A percentile compares a stretch with the other conserved stretches of the same genome.
phyloP scores from a whole-genome alignment of 2,888 invertebrate species.

The Tethea ocularis region DNA sequence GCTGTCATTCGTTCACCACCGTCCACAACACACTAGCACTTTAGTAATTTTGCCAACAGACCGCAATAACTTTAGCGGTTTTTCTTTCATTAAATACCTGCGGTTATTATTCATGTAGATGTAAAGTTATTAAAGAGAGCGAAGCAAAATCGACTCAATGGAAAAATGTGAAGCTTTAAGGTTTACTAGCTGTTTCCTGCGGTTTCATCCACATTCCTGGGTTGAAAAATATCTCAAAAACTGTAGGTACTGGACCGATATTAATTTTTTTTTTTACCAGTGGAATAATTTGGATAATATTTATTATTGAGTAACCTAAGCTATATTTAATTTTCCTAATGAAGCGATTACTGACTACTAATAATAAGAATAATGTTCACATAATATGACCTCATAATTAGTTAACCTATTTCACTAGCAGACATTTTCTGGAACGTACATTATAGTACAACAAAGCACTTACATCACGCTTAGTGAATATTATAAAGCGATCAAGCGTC shows the following conservation, averaged over 20 bases:
- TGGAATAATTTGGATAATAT: too few relatives aligned
- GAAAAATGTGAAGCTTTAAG: background rate
- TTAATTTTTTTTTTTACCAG: too few relatives aligned
- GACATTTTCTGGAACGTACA: background rate
- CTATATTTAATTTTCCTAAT: too few relatives aligned
- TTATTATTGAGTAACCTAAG: too few relatives aligned
- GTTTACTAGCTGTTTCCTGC: too few relatives aligned
- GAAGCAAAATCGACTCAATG: background rate
- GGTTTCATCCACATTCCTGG: too few relatives aligned
- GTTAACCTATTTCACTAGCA: too few relatives aligned
- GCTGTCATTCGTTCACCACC: background rate
- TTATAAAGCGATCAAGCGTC: conserved; percentile 24
- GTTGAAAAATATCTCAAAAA: too few relatives aligned
- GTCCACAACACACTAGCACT: background rate
- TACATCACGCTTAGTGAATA: conserved; percentile 18
- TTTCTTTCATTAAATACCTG: background rate
- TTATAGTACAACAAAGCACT: background rate
- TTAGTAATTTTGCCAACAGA: conserved; percentile 4
- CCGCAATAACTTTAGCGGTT: background rate
- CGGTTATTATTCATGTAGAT: background rate
- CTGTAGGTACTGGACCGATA: too few relatives aligned
- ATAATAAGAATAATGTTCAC: background rate
- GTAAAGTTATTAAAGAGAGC: background rate
- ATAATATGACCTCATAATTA: too few relatives aligned
- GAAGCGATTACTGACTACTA: too few relatives aligned